A percentile compares a stretch with the other conserved stretches of the same genome.
These are phyloP conservation scores for Fragum whitleyi DNA, from an alignment of 2,888 invertebrate genomes.

Conservation along the genomic window DNA sequence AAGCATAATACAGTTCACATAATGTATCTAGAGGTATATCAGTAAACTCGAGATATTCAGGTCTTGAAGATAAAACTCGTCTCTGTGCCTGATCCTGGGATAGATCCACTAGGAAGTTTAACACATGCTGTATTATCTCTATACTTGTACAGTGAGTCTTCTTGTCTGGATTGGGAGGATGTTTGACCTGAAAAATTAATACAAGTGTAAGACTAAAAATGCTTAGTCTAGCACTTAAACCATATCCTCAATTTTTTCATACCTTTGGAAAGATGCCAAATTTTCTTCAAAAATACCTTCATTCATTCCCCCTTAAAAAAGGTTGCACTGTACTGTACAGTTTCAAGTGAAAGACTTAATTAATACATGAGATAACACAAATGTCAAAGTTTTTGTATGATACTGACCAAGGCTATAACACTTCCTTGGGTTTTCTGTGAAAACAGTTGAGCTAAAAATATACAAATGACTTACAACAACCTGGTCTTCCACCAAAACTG, in stretches of 20 bases:
- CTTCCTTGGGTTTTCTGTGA: no score
- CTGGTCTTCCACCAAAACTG: conserved; percentile 70
- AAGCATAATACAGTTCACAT: conserved; percentile 77
- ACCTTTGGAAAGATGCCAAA: no score
- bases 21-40: conserved; percentile 76
- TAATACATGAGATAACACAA: no score
- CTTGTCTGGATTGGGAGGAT: conserved; percentile 73
- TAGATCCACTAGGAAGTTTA: conserved; percentile 79
- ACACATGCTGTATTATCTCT: conserved; percentile 72
- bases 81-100: conserved; percentile 76
- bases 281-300: no score
- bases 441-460: no score
- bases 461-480: conserved; percentile 64
- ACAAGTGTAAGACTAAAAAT: background rate
- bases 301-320: no score
- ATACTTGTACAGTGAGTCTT: conserved; percentile 61
- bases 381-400: no score
- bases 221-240: background rate
- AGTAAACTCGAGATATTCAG: conserved; percentile 76
- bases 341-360: no score
- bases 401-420: no score
- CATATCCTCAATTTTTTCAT: no score
- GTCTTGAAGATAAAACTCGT: conserved; percentile 58
- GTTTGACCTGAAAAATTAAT: conserved; percentile 57
- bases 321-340: no score